Percentiles rank a stretch among this genome's conserved stretches.
Conservation (phyloP, 2,888 invertebrate species). For the Tetragonisca angustula region DNA sequence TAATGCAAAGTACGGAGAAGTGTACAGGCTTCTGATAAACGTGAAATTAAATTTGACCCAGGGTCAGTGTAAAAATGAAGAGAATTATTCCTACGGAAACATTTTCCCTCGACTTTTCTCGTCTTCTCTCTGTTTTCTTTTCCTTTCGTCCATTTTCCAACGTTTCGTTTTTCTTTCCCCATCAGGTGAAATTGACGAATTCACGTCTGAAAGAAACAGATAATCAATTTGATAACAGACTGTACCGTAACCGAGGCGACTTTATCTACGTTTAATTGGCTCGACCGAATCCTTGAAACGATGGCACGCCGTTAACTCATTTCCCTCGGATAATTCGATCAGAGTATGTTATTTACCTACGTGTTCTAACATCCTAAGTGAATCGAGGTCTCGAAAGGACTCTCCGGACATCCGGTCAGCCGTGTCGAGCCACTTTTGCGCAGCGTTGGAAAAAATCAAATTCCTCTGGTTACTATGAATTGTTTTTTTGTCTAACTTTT, state of each 20-base stretch:
- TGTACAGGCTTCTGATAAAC: no score
- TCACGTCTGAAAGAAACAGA: constrained; percentile 9
- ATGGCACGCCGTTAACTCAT: constrained; percentile 29
- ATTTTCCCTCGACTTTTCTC: neutral
- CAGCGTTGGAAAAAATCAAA: neutral
- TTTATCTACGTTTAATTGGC: constrained; percentile 47
- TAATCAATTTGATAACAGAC: constrained; percentile 49
- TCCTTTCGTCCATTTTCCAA: neutral
- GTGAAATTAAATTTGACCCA: no score
- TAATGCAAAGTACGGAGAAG: no score
- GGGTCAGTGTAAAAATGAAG: no score
- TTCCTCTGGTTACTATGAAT: neutral
- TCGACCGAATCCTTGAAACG: constrained; percentile 39
- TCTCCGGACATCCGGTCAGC: constrained; percentile 1
- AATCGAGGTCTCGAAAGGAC: neutral
- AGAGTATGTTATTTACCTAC: constrained; percentile 10
- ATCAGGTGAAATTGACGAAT: constrained; percentile 1
- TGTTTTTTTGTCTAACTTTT: neutral
- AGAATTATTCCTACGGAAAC: neutral
- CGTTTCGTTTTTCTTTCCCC: neutral
- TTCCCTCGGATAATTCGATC: constrained; percentile 33
- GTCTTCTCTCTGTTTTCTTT: neutral
- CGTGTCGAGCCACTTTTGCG: neutral
- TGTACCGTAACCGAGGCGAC: constrained; percentile 30
- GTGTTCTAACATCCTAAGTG: neutral